Base-by-base conservation (phyloP, 1,140 invertebrate species). In the Aradophagus sp. region DNA sequence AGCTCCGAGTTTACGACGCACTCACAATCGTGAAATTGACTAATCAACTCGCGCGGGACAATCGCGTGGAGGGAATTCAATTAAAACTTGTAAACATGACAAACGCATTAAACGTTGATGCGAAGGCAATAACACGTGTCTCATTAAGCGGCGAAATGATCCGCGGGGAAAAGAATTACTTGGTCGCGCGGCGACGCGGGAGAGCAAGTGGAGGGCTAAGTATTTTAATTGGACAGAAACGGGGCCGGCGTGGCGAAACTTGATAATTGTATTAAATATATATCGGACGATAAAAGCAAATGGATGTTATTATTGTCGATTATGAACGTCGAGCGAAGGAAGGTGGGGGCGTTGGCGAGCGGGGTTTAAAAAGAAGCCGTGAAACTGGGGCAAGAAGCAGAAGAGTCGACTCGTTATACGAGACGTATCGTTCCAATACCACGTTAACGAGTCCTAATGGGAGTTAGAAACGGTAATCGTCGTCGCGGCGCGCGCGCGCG, bases 391-490 rank as follows among this genome's bases (percentile, higher is more conserved):
- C 55, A 65, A 59, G 73, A 71, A 68, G 62, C 63, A 70, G 69
- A 58, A 66, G 65, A 73, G 75, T 68, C 77, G 65, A 71, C 68
- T 72, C 69, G 56, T 78, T 74, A 73, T 71, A 56, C 68, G 77
- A 83, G 78, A 84, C 74, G 81, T 80, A 84, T 84, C 77, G 79
- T 78, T 81, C 72, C 78, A 82, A 84, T 82, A 82, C 76, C 75
- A 76, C 78, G 78, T 81, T 84, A 84, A 82, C 79, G 80, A 83
- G 79, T 78, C 80, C 78, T 82, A 83, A 83, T 83, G 78, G 80
- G 77, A 82, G 79, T 84, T 83, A 73, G 79, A 75, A 84, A 84
- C 81, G 81, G 81, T 84, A 79, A 83, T 83, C 80, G 78, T 77
- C 77, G 77, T 76, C 74, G 68, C 69, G 4, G 67, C 70, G 65